phyloP scores from a whole-genome alignment of 2,888 invertebrate genomes.

The Dryobotodes eremita region DNA sequence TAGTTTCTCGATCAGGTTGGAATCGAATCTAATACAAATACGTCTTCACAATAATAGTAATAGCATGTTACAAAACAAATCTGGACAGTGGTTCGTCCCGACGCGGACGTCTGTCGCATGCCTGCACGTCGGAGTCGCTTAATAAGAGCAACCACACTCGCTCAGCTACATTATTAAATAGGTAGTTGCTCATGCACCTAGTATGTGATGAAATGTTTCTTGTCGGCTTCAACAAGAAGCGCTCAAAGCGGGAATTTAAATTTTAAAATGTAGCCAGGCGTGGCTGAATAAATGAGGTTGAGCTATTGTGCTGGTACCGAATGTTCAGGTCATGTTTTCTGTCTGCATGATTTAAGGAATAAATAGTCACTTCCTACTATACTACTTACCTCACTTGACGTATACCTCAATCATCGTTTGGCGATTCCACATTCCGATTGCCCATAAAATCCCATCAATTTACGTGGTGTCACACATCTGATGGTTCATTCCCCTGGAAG shows the following conservation, averaged over 20 bases:
- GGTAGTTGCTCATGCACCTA: constrained; percentile 60
- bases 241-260: constrained; percentile 52
- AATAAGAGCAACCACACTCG: constrained; percentile 71
- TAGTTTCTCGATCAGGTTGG: not conserved
- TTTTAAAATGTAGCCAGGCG: constrained; percentile 50
- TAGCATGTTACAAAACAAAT: constrained; percentile 59
- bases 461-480: not conserved
- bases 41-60: constrained; percentile 26
- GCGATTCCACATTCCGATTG: not conserved
- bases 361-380: not conserved
- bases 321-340: constrained; percentile 8
- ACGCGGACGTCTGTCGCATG: constrained; percentile 63
- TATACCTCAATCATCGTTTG: constrained; percentile 4
- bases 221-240: constrained; percentile 45
- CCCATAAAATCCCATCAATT: constrained; percentile 11
- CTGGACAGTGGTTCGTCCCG: constrained; percentile 48
- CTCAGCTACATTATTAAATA: constrained; percentile 70
- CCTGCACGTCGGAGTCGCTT: constrained; percentile 72
- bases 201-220: constrained; percentile 66
- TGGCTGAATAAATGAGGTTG: constrained; percentile 29
- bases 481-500: not conserved
- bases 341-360: not conserved
- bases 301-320: constrained; percentile 23
- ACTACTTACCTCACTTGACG: not conserved
- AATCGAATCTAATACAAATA: constrained; percentile 36